Evolutionary conservation across 2,113 vertebrate species (phyloP), one percentile per base, ranked within the genome.

Genomic region (Vulpes lagopus): DNA sequence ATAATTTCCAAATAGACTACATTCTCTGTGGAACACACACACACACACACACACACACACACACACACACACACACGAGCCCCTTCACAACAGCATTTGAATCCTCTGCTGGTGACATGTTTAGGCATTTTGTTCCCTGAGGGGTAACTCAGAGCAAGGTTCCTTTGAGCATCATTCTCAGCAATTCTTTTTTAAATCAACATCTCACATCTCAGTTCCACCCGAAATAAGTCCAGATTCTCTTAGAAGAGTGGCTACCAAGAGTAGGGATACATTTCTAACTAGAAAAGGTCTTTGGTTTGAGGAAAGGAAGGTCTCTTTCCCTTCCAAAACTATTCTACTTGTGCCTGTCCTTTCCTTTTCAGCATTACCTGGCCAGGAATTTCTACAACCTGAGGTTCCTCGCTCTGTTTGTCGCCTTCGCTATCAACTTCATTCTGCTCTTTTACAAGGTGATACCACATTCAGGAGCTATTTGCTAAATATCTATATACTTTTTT

Each of bases 351-450:
- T 85, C 25, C 97, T 96, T 98, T 93, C 59, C 83, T 89, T 98
- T 98, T 67, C 99, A 99, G 99, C 99, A 99, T 96, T 99, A 99
- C 98, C 98, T 99, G 98, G 99, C 99, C 95, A 99, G 99, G 98
- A 99, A 99, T 98, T 99, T 99, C 99, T 99, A 99, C 99, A 99
- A 99, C 97, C 99, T 99, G 96, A 99, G 99, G 82, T 99, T 99
- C 98, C 98, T 99, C 98, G 99, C 99, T 96, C 99, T 99, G 82
- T 99, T 99, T 98, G 99, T 99, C 86, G 99, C 99, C 88, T 99
- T 99, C 97, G 99, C 99, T 62, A 99, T 99, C 99, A 99, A 99
- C 98, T 99, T 99, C 97, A 99, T 99, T 98, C 99, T 99, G 94
- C 99, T 99, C 25, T 99, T 99, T 98, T 99, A 99, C 97, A 99